A percentile compares a stretch with the other conserved stretches of the same genome.
Conservation (phyloP, 2,797 vertebrate genomes). For the Spinus pinus region DNA sequence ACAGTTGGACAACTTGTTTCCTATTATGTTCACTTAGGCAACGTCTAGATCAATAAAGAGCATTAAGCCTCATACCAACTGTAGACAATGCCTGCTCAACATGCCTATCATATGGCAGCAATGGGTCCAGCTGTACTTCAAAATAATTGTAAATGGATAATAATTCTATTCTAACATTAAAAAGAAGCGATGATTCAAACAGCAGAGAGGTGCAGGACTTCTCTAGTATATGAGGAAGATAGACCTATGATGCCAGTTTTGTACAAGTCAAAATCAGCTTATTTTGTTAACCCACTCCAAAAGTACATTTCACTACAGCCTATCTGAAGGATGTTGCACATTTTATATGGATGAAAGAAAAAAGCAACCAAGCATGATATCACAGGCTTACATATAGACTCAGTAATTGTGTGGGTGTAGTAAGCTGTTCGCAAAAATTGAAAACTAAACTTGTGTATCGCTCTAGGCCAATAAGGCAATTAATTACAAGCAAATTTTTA, state of each 20-base stretch:
- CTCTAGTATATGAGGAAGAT: neutral
- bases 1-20: slow-evolving; percentile 75
- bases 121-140: slow-evolving; percentile 35
- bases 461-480: neutral
- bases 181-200: slow-evolving; percentile 8
- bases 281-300: neutral
- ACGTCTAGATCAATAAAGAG: slow-evolving; percentile 54
- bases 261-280: neutral
- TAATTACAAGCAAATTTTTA: neutral
- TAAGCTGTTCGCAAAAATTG: neutral
- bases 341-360: neutral
- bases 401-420: neutral
- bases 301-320: neutral
- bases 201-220: neutral
- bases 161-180: slow-evolving; percentile 23
- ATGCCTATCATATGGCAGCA: slow-evolving; percentile 19
- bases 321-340: neutral
- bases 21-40: slow-evolving; percentile 73
- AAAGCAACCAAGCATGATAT: slow-evolving; percentile 9
- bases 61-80: slow-evolving; percentile 53
- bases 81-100: slow-evolving; percentile 48
- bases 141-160: slow-evolving; percentile 54
- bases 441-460: neutral
- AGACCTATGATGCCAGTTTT: neutral
- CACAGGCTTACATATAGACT: neutral